A percentile compares a stretch with the other conserved stretches of the same genome.
These are phyloP conservation scores for Chamaea fasciata DNA, from an alignment of 2,113 vertebrate genomes.

Conservation along the genomic window DNA sequence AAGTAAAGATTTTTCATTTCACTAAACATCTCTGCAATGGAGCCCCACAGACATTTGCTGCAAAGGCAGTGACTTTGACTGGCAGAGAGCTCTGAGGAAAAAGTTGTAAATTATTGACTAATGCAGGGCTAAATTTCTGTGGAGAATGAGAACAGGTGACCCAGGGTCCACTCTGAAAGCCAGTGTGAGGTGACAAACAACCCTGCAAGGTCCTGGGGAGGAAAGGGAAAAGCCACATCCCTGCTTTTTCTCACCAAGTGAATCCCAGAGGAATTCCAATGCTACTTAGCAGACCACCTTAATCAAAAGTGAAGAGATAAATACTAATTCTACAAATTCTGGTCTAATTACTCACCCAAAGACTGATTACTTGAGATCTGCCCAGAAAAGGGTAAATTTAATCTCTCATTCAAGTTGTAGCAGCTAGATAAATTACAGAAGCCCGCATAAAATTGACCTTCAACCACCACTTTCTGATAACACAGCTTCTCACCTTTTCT, in stretches of 20 bases:
- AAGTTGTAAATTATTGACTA: neutral
- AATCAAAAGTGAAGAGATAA: neutral
- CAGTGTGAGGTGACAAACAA: neutral
- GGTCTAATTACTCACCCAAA: neutral
- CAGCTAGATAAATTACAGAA: conserved; percentile 10
- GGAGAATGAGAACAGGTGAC: neutral
- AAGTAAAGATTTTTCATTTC: neutral
- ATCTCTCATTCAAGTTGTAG: neutral
- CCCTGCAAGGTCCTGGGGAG: rapidly evolving
- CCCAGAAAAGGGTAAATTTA: neutral
- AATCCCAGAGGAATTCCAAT: neutral
- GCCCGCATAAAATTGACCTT: neutral
- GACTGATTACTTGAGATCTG: neutral
- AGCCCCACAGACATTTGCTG: neutral
- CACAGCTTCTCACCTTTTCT: conserved; percentile 9
- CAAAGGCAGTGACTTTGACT: neutral
- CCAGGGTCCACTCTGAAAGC: neutral
- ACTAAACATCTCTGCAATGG: conserved; percentile 13
- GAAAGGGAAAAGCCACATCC: neutral
- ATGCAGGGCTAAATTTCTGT: neutral
- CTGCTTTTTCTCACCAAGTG: neutral
- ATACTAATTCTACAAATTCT: neutral
- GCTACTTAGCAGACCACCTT: neutral
- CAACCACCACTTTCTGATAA: neutral
- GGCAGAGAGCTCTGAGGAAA: neutral